Base-by-base conservation (phyloP, 2,888 invertebrate species). In the Oligia strigilis region DNA sequence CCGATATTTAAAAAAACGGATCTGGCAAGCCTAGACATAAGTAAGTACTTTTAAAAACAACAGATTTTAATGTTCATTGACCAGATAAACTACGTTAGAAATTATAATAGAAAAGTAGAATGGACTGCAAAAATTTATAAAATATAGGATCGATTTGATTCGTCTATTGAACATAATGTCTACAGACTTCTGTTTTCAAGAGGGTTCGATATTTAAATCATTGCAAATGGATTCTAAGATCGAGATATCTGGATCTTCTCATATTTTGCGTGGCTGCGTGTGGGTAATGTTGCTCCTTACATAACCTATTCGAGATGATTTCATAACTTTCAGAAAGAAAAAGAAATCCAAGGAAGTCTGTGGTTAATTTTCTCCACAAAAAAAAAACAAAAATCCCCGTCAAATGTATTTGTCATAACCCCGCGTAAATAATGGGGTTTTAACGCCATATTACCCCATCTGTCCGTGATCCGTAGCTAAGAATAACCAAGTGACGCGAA, bases 401-500 rank as follows among this genome's bases (percentile, higher is more conserved):
- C 40, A 14, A 80, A 58, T 60, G 0, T 77, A 74, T 81, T 81
- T 62, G 49, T 70, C 52, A 75, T 14, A 75, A 72, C 23, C 6
- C 0, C 6, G 4, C 17, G n/a, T 52, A 82, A 75, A 40, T 82
- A 72, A 65, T 75, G 72, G n/a, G 9, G 13, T 80, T 64, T 71
- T 69, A 73, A 69, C 74, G 13, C 82, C 36, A 43, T 67, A 71
- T 49, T 70, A 66, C 67, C 76, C 79, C 88, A 90, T 91, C 91
- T 90, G 89, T 81, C 86, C 69, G 86, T 84, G 90, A 91, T 89
- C 88, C 77, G 74, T 75, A 74, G 79, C 89, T 91, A 91, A 93
- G 91, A 92, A 92, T 92, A 92, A 89, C 89, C 85, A 89, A 91
- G 90, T 91, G 90, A 91, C 87, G 85, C 89, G 80, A 81, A 91